Base-by-base conservation (phyloP, 2,113 vertebrate genomes). In the Xenopus laevis region DNA sequence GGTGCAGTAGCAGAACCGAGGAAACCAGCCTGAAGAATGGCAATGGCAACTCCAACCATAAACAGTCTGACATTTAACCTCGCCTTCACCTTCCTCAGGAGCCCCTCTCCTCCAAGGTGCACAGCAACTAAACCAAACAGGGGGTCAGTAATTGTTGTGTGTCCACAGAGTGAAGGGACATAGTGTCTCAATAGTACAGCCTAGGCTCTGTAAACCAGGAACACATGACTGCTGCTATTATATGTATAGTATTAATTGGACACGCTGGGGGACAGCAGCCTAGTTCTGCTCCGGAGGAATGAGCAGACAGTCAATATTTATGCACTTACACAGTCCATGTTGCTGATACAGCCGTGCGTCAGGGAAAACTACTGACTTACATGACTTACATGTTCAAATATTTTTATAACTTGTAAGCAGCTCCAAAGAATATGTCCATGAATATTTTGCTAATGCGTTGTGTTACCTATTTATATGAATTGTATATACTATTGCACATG, bases 21-120 rank as follows among this genome's bases (percentile, higher is more conserved):
- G 90, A 91, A 50, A 78, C 79, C 0, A 91, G 83, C 0, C 78
- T 80, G 0, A 79, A 77, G 4, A 84, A 84, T 78, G 85, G 86
- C 77, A 83, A 86, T 5, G 83, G 85, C 68, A 83, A 81, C 78
- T 71, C 83, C 16, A 83, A 78, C 64, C 81, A 84, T 1, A 84
- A 86, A 63, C 79, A 81, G 68, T 74, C 23, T 27, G 90, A 92
- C 81, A 92, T 27, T 27, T 27, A 27, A 27, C 23, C 23, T 27
- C 23, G 89, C 88, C 6, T 40, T 70, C 65, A 70, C 53, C 17
- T 9, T 40, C 16, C 53, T 9, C 15, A 55, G 15, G 53, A n/a
- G 15, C 17, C 17, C 53, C 17, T n/a, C 53, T 69, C 59, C 33
- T 59, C 65, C n/a, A 65, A 10, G 16, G 3, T 65, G 33, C 33